Conservation (phyloP, 2,888 invertebrate species). For the Ophraella communa region DNA sequence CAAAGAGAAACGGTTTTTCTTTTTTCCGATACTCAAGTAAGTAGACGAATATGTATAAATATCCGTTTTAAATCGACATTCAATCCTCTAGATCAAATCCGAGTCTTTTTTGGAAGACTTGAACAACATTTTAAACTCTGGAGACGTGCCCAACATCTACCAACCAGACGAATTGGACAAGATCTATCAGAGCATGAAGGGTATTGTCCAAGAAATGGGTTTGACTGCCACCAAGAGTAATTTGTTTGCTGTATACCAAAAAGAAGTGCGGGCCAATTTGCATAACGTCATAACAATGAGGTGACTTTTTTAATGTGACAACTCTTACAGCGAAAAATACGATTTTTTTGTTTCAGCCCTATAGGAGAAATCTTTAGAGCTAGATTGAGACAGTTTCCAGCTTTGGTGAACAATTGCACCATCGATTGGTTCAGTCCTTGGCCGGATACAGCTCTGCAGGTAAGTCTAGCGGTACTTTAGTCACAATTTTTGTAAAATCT, state of each 20-base stretch:
- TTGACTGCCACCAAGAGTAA: slow-evolving; percentile 82
- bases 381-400: slow-evolving; percentile 85
- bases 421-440: slow-evolving; percentile 94
- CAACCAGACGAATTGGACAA: slow-evolving; percentile 81
- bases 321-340: too few species aligned
- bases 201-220: slow-evolving; percentile 76
- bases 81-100: slow-evolving; percentile 74
- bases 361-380: slow-evolving; percentile 83
- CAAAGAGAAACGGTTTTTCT: slow-evolving; percentile 82
- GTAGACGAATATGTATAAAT: background rate
- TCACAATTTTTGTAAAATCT: too few species aligned
- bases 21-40: slow-evolving; percentile 85
- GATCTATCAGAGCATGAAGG: slow-evolving; percentile 76
- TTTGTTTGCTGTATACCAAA: slow-evolving; percentile 83
- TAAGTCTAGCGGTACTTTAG: too few species aligned
- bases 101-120: slow-evolving; percentile 88
- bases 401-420: slow-evolving; percentile 89
- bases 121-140: slow-evolving; percentile 86
- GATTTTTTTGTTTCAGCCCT: slow-evolving; percentile 67
- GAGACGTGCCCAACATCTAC: slow-evolving; percentile 89
- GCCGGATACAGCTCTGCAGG: slow-evolving; percentile 85
- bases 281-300: slow-evolving; percentile 81
- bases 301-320: too few species aligned
- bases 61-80: background rate
- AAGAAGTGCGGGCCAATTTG: slow-evolving; percentile 78